Percentiles rank a stretch among this genome's conserved stretches.
Conservation (phyloP, 2,113 vertebrate genomes). For the Gadus chalcogrammus region DNA sequence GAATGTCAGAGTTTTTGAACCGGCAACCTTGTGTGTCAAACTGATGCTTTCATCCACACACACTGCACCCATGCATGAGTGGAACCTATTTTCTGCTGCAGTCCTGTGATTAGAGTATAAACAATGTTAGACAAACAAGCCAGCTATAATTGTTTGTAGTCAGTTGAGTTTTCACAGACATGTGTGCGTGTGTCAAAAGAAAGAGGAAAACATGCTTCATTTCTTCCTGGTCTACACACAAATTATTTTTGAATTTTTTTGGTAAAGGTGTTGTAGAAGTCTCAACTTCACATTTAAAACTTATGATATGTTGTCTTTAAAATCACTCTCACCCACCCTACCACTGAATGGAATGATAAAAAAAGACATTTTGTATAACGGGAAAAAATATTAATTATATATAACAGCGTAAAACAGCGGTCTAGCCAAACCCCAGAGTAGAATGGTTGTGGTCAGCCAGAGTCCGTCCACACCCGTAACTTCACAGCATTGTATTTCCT, state of each 20-base stretch:
- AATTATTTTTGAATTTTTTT: no score
- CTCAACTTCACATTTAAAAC: no score
- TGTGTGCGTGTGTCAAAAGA: constrained; percentile 8
- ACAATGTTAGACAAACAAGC: constrained; percentile 32
- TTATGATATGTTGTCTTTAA: neutral
- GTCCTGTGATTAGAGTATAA: constrained; percentile 48
- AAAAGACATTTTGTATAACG: neutral
- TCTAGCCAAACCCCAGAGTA: constrained; percentile 56
- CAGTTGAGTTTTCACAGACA: constrained; percentile 49
- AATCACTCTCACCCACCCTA: neutral
- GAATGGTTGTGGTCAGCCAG: constrained; percentile 62
- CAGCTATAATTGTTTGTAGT: constrained; percentile 28
- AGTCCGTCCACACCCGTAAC: constrained; percentile 71
- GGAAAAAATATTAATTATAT: neutral
- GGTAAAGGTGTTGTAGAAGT: no score
- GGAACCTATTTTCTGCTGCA: constrained; percentile 31
- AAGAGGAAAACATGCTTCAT: no score
- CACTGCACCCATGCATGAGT: constrained; percentile 47
- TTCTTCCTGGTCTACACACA: neutral
- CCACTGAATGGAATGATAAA: neutral
- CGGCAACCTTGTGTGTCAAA: neutral
- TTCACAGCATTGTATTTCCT: constrained; percentile 68
- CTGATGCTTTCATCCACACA: constrained; percentile 52
- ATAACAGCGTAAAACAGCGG: constrained; percentile 12
- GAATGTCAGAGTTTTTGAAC: neutral